A percentile compares a stretch with the other conserved stretches of the same genome.
Evolutionary conservation across 2,888 invertebrate genomes (phyloP).

Genomic region (Euzophera pinguis): DNA sequence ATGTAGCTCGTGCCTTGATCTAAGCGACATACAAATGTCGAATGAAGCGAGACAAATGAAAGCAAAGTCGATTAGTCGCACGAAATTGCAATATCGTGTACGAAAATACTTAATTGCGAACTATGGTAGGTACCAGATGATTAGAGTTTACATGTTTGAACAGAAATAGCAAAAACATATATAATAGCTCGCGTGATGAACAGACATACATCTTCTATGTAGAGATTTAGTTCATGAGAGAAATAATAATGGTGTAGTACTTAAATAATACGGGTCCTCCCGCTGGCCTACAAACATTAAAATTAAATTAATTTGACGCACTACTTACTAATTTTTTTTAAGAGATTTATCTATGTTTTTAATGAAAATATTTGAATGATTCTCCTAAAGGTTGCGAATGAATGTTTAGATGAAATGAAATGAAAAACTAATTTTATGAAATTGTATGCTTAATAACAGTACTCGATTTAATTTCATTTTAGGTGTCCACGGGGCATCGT

Average conservation of each 20-base stretch:
- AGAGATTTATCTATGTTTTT: too few species aligned
- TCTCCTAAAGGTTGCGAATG: too few species aligned
- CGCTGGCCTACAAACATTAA: background rate
- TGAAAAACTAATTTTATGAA: too few species aligned
- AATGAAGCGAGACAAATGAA: slow-evolving; percentile 7
- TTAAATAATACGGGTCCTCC: too few species aligned
- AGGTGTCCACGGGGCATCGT: too few species aligned
- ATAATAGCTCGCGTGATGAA: slow-evolving; percentile 8
- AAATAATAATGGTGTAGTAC: background rate
- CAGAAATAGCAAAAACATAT: slow-evolving; percentile 10
- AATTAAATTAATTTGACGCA: too few species aligned
- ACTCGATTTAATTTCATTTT: too few species aligned
- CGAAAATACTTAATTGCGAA: slow-evolving; percentile 4
- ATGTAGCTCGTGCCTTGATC: background rate
- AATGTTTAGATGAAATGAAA: too few species aligned
- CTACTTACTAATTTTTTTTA: too few species aligned
- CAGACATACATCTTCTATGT: background rate
- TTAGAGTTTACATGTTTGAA: slow-evolving; percentile 6
- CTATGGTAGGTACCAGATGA: background rate
- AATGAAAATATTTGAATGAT: too few species aligned
- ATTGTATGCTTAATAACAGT: too few species aligned
- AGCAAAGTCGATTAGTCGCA: background rate
- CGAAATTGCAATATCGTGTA: slow-evolving; percentile 10
- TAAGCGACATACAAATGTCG: slow-evolving; percentile 1
- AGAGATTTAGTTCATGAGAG: background rate